Evolutionary conservation across 2,888 invertebrate species (phyloP).

Genomic region (Tetanocera ferruginea): DNA sequence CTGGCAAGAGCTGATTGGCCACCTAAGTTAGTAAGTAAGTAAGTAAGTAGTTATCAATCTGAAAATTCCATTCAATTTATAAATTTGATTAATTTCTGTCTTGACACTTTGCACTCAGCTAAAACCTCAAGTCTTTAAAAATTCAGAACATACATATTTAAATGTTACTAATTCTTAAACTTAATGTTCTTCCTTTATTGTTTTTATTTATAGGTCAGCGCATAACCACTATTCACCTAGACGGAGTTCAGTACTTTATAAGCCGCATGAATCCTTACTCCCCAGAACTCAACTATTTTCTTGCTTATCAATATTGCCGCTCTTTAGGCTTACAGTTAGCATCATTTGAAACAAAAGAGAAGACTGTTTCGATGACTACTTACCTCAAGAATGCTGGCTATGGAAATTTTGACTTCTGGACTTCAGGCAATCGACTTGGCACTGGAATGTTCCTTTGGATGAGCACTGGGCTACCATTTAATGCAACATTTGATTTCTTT

Average conservation of each 20-base stretch:
- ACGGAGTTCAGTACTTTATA: slow-evolving; percentile 88
- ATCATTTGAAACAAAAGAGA: slow-evolving; percentile 88
- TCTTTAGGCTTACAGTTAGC: slow-evolving; percentile 87
- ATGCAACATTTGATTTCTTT: slow-evolving; percentile 90
- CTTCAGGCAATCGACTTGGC: slow-evolving; percentile 88
- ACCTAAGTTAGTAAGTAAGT: too few relatives aligned
- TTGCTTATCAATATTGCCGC: slow-evolving; percentile 90
- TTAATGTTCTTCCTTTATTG: too few relatives aligned
- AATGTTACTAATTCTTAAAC: too few relatives aligned
- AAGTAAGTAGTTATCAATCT: too few relatives aligned
- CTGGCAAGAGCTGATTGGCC: too few relatives aligned
- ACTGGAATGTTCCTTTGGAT: slow-evolving; percentile 92
- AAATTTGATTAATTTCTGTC: too few relatives aligned
- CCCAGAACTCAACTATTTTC: slow-evolving; percentile 86
- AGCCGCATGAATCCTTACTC: slow-evolving; percentile 90
- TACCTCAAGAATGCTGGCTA: slow-evolving; percentile 88
- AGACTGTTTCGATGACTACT: slow-evolving; percentile 86
- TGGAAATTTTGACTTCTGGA: slow-evolving; percentile 89
- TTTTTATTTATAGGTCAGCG: slow-evolving; percentile 76
- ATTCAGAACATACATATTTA: too few relatives aligned
- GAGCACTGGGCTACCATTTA: slow-evolving; percentile 89
- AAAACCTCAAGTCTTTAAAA: too few relatives aligned
- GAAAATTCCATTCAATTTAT: too few relatives aligned
- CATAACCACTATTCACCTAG: slow-evolving; percentile 88
- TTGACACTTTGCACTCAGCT: too few relatives aligned